Conservation (phyloP, 2,888 invertebrate species). For the Furcula furcula region DNA sequence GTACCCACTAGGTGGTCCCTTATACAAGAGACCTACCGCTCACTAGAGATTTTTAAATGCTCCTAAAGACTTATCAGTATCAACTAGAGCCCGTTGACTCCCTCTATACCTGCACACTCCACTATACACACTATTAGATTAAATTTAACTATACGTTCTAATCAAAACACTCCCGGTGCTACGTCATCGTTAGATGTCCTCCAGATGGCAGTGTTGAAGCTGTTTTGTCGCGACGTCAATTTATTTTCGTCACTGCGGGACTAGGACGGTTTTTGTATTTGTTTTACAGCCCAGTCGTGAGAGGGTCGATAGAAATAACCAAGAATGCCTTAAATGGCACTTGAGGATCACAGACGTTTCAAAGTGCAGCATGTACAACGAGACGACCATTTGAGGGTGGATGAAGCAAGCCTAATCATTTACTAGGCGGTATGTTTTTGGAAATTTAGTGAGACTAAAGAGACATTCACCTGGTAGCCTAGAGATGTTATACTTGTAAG, state of each 20-base stretch:
- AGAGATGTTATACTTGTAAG: no score
- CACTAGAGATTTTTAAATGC: not conserved
- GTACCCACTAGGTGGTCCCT: no score
- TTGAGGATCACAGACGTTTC: no score
- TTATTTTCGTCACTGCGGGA: not conserved
- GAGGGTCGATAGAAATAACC: not conserved
- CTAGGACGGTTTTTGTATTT: not conserved
- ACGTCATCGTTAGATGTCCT: not conserved
- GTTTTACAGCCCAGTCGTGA: no score
- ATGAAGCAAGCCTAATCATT: no score
- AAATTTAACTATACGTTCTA: conserved; percentile 23
- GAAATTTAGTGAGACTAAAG: no score
- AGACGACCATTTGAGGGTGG: no score
- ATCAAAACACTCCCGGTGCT: conserved; percentile 18
- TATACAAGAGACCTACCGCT: not conserved
- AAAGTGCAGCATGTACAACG: no score
- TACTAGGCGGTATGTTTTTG: no score
- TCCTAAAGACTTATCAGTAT: not conserved
- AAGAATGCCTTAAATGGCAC: no score
- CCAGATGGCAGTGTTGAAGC: not conserved
- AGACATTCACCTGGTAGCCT: no score
- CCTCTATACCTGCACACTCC: conserved; percentile 4
- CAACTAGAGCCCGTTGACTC: not conserved
- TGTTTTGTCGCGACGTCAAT: not conserved
- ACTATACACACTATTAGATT: conserved; percentile 18